Evolutionary conservation across 2,113 vertebrate genomes (phyloP), one percentile per base, ranked within the genome.

Genomic region (Edolisoma coerulescens): DNA sequence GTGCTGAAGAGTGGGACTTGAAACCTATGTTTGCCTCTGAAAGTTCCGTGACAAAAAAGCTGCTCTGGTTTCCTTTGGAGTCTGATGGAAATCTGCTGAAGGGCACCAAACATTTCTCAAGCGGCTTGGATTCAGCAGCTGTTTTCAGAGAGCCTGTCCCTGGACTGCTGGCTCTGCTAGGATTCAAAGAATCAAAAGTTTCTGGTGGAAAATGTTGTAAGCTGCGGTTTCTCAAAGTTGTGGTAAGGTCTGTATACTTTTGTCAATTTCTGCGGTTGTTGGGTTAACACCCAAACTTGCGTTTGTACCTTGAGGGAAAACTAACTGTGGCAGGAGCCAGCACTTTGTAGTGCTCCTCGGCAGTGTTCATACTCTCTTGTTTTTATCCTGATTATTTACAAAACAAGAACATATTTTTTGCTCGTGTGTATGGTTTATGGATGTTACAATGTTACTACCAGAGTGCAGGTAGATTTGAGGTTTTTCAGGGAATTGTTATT

Each of bases 401-500:
- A 13, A 56, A 33, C 47, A 50, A 1, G 3, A 60, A 18, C 2
- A 0, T 22, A 8, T 22, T 73, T 89, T 77, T 70, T 39, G 70
- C 14, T 8, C 2, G 11, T 26, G 16, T 18, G 26, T 7, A 22
- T 7, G 10, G 12, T 23, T 42, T 49, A 33, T n/a, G 32, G 13
- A 16, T 50, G 37, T 57, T 64, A 12, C 1, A 2, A 1, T 53
- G 9, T 11, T 56, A 2, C 49, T 14, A 1, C 11, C 35, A 4
- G 33, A 45, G 28, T 3, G 22, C 9, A 2, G 0, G 4, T 9
- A 14, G 47, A 19, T 68, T 19, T 23, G 37, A 45, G 13, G 6
- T 20, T 74, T 79, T 39, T 64, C 17, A 5, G 90, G 27, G 44
- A 21, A 4, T 22, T 33, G 5, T 32, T 22, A 4, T 44, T 30